Conservation (phyloP, 2,797 vertebrate species). For the Xyrichtys novacula region DNA sequence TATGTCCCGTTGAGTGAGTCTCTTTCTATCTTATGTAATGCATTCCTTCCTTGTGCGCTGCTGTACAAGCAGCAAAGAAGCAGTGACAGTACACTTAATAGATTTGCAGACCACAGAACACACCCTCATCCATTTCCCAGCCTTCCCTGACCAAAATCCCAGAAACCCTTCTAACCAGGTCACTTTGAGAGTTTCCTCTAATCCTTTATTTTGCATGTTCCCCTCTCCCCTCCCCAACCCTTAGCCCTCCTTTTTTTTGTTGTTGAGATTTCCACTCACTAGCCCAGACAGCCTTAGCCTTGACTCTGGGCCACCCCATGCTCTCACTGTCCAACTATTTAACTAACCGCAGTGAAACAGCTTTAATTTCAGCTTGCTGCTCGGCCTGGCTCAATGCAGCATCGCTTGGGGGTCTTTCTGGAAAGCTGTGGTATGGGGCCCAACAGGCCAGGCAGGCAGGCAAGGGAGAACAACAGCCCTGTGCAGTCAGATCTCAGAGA, state of each 20-base stretch:
- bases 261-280: conserved; percentile 75
- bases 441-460: conserved; percentile 75
- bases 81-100: conserved; percentile 50
- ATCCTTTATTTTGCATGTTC: conserved; percentile 72
- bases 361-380: conserved; percentile 84
- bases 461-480: conserved; percentile 73
- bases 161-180: conserved; percentile 73
- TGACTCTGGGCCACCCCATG: conserved; percentile 82
- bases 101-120: conserved; percentile 36
- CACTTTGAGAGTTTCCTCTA: conserved; percentile 58
- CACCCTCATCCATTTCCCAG: conserved; percentile 20
- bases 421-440: conserved; percentile 75
- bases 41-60: conserved; percentile 59
- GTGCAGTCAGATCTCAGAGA: conserved; percentile 63
- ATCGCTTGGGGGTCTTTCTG: conserved; percentile 82
- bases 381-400: conserved; percentile 69
- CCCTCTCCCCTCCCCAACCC: conserved; percentile 56
- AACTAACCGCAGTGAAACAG: conserved; percentile 83
- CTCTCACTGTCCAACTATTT: conserved; percentile 85
- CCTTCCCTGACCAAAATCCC: conserved; percentile 27
- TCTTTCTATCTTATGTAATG: conserved; percentile 72
- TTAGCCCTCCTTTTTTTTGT: conserved; percentile 49
- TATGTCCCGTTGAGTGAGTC: conserved; percentile 39
- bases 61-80: conserved; percentile 28
- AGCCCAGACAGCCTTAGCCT: conserved; percentile 81